Evolutionary conservation across 23 tunicate species (phyloP), one percentile per base, ranked within the genome.

Genomic region (Phallusia fumigata): DNA sequence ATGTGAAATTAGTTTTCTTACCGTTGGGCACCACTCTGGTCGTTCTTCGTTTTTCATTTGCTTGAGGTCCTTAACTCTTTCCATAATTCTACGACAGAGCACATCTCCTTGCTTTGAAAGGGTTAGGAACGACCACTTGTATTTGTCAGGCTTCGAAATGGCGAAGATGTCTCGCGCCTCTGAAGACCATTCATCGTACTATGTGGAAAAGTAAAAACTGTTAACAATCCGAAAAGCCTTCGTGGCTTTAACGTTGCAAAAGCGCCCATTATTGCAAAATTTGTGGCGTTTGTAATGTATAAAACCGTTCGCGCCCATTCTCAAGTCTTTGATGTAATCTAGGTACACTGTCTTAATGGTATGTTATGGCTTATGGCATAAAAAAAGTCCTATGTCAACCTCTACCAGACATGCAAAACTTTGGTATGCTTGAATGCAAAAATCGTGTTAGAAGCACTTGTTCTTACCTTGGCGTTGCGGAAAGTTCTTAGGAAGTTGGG

Each of bases 151-250:
- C 83, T 82, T 83, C 30, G 85, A 82, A 18, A 92, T 87, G 53
- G 97, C 97, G 88, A 52, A 92, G 44, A 92, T 92, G 78, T 92
- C 97, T 18, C 97, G 88, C 19, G 97, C 97, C 52, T 92, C 97
- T 15, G 91, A 87, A 0, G 91, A 87, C 97, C 97, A 92, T 87
- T 92, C 97, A 52, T 92, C 97, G 87, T 92, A 92, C 96, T 91
- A 79, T 1, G 35, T 1, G 28, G 53, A 0, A 52, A 84, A 8
- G 10, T 3, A 40, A 5, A 40, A 40, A 40, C 10, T 40, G 47
- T 40, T 40, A 40, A 84, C 69, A 24, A 24, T 58, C 16, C 18
- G 18, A 51, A 51, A 51, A 51, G 18, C 58, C 15, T 18, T 13
- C 15, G 15, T 18, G 58, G n/a, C n/a, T n/a, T n/a, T n/a, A n/a